Conservation (phyloP, 2,113 vertebrate genomes). For the Abramis brama region DNA sequence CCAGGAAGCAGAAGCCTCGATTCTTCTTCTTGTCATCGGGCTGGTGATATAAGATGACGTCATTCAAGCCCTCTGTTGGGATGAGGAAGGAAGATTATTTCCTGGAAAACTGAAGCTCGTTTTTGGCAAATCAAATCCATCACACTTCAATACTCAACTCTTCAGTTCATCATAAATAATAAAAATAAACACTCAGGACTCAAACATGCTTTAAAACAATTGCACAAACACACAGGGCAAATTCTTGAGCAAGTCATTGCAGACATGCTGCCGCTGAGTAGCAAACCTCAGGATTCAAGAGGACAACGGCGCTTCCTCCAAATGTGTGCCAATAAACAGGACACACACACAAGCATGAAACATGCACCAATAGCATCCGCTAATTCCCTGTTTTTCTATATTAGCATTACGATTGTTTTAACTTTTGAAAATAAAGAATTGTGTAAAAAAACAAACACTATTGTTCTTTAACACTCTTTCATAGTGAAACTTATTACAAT, state of each 20-base stretch:
- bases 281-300: not conserved
- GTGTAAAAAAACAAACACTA: too few relatives aligned
- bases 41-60: conserved; percentile 99
- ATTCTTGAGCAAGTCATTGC: not conserved
- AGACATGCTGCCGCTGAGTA: not conserved
- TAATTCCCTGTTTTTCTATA: too few relatives aligned
- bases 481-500: too few relatives aligned
- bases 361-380: too few relatives aligned
- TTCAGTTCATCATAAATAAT: not conserved
- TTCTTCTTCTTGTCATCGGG: conserved; percentile 99
- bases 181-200: not conserved
- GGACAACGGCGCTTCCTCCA: too few relatives aligned
- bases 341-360: too few relatives aligned
- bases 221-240: too few relatives aligned
- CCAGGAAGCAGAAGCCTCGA: conserved; percentile 97
- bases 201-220: too few relatives aligned
- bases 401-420: too few relatives aligned
- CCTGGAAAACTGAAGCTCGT: not conserved
- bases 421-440: too few relatives aligned
- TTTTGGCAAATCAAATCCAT: not conserved
- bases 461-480: too few relatives aligned
- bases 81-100: conserved; percentile 1
- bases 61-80: conserved; percentile 94
- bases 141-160: not conserved
- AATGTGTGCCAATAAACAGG: too few relatives aligned